A percentile compares a stretch with the other conserved stretches of the same genome.
These are phyloP conservation scores for Eulemur albifrons DNA, from an alignment of 2,797 vertebrate species.

Conservation along the genomic window DNA sequence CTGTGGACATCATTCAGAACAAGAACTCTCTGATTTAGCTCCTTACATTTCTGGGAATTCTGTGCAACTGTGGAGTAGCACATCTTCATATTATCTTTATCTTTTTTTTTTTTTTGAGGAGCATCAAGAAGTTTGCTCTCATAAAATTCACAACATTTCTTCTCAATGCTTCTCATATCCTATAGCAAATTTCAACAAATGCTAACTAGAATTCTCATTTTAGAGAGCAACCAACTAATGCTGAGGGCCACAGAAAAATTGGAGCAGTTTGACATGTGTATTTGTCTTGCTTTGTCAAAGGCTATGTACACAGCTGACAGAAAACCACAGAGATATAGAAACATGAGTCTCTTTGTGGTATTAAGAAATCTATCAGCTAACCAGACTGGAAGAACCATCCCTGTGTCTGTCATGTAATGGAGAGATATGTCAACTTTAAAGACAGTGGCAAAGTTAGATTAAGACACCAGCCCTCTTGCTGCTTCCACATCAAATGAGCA, in stretches of 20 bases:
- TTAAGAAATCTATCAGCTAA: neutral
- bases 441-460: neutral
- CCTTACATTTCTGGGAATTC: neutral
- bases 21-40: neutral
- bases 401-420: neutral
- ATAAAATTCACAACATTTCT: neutral
- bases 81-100: neutral
- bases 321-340: neutral
- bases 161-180: neutral
- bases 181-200: neutral
- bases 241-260: neutral
- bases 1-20: neutral
- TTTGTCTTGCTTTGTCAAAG: neutral
- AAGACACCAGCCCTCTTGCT: neutral
- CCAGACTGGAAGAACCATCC: neutral
- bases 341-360: neutral
- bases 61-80: neutral
- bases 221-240: neutral
- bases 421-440: neutral
- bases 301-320: neutral
- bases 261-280: neutral
- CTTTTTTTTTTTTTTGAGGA: neutral
- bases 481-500: neutral
- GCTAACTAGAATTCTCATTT: neutral
- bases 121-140: neutral